A percentile compares a stretch with the other conserved stretches of the same genome.
Evolutionary conservation across 37 sponge, comb jelly and placozoan genomes (phyloP).

Genomic region (Amphimedon queenslandica): DNA sequence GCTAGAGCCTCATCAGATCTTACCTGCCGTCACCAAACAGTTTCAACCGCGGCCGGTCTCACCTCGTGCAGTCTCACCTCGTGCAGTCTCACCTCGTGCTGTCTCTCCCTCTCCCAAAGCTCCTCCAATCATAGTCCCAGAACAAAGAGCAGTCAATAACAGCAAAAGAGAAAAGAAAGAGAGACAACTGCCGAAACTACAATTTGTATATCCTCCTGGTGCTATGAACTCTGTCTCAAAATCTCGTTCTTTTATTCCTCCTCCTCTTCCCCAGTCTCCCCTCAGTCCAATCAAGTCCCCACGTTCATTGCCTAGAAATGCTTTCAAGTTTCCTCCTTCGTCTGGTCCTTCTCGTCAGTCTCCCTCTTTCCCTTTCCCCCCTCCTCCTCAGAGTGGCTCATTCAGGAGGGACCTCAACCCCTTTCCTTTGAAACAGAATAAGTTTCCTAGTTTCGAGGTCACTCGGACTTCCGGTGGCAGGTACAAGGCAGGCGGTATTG

Average conservation of each 20-base stretch:
- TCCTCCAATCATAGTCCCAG: not conserved
- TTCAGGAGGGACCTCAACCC: no score
- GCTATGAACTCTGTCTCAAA: not conserved
- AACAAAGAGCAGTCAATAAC: not conserved
- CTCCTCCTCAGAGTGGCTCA: no score
- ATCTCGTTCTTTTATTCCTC: conserved; percentile 9
- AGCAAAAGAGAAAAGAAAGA: not conserved
- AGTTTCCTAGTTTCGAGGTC: no score
- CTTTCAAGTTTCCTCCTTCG: not conserved
- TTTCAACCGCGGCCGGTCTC: not conserved
- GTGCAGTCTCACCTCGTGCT: not conserved
- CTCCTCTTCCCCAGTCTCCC: not conserved
- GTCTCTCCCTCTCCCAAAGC: not conserved
- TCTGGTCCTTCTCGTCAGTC: not conserved
- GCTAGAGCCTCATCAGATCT: not conserved
- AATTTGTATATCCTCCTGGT: not conserved
- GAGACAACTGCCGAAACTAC: no score
- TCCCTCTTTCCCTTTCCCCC: no score
- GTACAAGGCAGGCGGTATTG: no score
- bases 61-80: not conserved
- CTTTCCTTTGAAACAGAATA: no score
- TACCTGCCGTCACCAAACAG: not conserved
- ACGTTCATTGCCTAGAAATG: not conserved
- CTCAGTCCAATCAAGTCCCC: not conserved
- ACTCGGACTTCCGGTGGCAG: no score